A percentile compares a stretch with the other conserved stretches of the same genome.
phyloP scores from a whole-genome alignment of 2,888 invertebrate species.

The Ophion ventricosus region DNA sequence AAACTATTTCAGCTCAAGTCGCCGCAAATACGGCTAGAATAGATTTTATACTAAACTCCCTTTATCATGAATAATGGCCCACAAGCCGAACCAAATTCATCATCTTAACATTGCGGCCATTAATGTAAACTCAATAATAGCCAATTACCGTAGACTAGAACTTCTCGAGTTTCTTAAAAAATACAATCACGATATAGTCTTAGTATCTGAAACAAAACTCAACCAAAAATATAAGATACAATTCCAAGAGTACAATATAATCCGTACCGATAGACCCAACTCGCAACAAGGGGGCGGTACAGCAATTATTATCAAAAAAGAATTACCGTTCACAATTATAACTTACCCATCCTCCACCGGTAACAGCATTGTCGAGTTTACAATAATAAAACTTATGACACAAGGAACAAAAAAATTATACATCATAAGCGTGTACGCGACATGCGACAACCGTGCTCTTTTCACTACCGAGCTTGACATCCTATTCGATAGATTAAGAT shows the following conservation, averaged over 20 bases:
- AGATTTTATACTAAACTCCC: conserved; percentile 2
- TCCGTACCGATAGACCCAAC: conserved; percentile 56
- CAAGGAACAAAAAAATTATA: conserved; percentile 21
- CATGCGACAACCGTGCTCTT: background rate
- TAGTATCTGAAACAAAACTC: conserved; percentile 36
- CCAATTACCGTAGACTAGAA: conserved; percentile 34
- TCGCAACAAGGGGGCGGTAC: conserved; percentile 52
- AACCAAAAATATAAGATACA: conserved; percentile 49
- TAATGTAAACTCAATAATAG: conserved; percentile 48
- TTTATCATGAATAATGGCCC: background rate
- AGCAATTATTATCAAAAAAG: conserved; percentile 54
- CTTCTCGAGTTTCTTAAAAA: conserved; percentile 29
- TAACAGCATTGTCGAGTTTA: conserved; percentile 38
- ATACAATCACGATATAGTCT: conserved; percentile 49
- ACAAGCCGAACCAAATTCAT: background rate
- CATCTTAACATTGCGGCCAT: conserved; percentile 22
- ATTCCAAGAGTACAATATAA: conserved; percentile 35
- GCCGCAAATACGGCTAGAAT: conserved; percentile 18
- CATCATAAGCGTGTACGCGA: conserved; percentile 49
- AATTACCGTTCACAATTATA: conserved; percentile 22
- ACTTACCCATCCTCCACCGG: background rate
- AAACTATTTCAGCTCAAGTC: background rate
- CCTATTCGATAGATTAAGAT: conserved; percentile 32
- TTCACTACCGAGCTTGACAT: conserved; percentile 38
- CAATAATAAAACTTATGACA: conserved; percentile 31